These are phyloP conservation scores for Salarias fasciatus DNA, from an alignment of 2,797 vertebrate genomes.

Conservation along the genomic window DNA sequence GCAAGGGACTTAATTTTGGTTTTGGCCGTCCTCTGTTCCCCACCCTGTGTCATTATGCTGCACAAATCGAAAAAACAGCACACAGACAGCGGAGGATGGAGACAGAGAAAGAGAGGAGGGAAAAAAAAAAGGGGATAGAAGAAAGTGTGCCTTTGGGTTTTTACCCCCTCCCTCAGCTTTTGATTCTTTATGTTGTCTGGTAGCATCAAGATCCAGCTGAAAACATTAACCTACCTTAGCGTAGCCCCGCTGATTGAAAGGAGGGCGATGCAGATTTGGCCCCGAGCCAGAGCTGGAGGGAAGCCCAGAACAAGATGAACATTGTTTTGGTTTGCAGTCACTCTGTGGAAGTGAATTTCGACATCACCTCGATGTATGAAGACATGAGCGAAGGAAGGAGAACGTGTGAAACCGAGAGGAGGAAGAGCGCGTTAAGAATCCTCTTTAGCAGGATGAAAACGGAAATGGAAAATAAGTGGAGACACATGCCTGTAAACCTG, in stretches of 20 bases:
- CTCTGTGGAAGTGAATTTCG: constrained; percentile 70
- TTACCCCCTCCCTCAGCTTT: not conserved
- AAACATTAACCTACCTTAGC: constrained; percentile 42
- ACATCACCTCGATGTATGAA: constrained; percentile 66
- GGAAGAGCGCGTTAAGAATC: constrained; percentile 16
- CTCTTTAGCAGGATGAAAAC: constrained; percentile 41
- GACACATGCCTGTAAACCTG: constrained; percentile 59
- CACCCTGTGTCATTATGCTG: constrained; percentile 93
- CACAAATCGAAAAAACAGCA: constrained; percentile 86
- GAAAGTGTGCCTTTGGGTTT: constrained; percentile 24
- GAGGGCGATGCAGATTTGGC: constrained; percentile 58
- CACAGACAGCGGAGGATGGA: constrained; percentile 54
- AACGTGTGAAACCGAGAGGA: constrained; percentile 16
- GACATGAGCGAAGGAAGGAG: constrained; percentile 27
- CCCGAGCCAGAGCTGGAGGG: constrained; percentile 59
- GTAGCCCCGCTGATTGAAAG: constrained; percentile 39
- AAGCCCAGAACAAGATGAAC: constrained; percentile 79
- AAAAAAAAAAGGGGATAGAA: constrained; percentile 18
- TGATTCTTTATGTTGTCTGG: constrained; percentile 9
- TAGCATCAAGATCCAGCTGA: constrained; percentile 8
- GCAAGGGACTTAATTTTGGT: constrained; percentile 88
- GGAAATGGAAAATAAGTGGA: constrained; percentile 68
- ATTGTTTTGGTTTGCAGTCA: constrained; percentile 74
- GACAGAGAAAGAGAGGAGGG: constrained; percentile 4
- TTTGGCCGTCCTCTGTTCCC: constrained; percentile 90